Percentiles rank a stretch among this genome's conserved stretches.
Conservation (phyloP, 2,113 vertebrate species). For the Cyanocitta stelleri region DNA sequence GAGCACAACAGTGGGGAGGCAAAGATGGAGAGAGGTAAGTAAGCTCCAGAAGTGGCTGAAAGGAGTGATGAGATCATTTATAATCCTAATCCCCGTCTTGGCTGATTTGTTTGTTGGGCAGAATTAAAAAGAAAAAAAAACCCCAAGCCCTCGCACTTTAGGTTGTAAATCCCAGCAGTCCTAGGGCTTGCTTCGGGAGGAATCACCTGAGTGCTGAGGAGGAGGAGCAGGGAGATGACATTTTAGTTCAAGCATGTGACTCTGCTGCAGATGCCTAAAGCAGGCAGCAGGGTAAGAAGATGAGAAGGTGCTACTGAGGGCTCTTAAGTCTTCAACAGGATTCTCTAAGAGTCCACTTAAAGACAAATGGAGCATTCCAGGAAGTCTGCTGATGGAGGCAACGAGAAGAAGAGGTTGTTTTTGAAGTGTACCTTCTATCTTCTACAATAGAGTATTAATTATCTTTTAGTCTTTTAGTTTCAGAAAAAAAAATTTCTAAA, state of each 20-base stretch:
- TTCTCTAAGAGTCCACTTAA: slow-evolving; percentile 12
- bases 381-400: slow-evolving; percentile 15
- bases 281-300: not conserved
- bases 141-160: rapidly evolving
- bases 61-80: not conserved
- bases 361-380: slow-evolving; percentile 38
- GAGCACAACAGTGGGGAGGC: not conserved
- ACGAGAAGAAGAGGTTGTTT: not conserved
- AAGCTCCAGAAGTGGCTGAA: not conserved
- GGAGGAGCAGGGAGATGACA: not conserved
- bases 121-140: not conserved
- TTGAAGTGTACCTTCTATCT: not conserved
- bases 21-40: not conserved
- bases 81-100: not conserved
- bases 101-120: not conserved
- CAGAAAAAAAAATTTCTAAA: not conserved
- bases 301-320: not conserved
- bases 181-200: not conserved
- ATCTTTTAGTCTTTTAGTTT: not conserved
- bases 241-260: not conserved
- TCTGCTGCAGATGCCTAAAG: not conserved
- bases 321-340: slow-evolving; percentile 3
- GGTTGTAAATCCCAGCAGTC: not conserved
- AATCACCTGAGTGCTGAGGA: not conserved
- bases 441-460: not conserved